These are phyloP conservation scores for Glossophaga mutica DNA, from an alignment of 2,797 vertebrate species.

Conservation along the genomic window DNA sequence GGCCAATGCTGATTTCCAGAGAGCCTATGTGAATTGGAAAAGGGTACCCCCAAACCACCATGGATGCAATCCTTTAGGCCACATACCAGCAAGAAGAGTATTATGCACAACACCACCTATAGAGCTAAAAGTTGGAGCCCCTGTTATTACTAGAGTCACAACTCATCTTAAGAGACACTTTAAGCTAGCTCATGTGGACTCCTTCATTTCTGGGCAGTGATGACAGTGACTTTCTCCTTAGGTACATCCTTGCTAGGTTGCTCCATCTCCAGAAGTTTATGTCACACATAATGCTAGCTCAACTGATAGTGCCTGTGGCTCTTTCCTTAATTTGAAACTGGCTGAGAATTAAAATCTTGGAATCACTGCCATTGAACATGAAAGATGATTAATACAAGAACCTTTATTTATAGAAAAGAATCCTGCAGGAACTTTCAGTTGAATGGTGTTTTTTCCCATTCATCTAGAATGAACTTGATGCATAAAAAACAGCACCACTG, in stretches of 20 bases:
- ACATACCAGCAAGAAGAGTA: neutral
- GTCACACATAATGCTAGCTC: neutral
- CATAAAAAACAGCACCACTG: neutral
- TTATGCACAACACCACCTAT: neutral
- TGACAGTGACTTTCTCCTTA: neutral
- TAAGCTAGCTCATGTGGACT: neutral
- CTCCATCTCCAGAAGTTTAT: no score
- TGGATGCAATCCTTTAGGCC: neutral
- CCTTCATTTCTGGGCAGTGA: neutral
- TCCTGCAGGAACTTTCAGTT: neutral
- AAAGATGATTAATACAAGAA: neutral
- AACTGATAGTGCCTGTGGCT: neutral
- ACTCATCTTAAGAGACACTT: neutral
- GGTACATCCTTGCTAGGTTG: neutral
- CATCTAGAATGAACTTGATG: neutral
- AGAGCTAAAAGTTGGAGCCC: neutral
- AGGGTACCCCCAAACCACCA: neutral
- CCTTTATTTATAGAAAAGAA: neutral
- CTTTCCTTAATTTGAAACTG: neutral
- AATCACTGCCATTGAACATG: neutral
- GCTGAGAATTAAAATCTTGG: neutral
- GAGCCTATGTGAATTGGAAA: neutral
- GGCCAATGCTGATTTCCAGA: neutral
- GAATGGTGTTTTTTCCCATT: neutral
- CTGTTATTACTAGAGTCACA: neutral